Evolutionary conservation across 2,888 invertebrate genomes (phyloP).

Genomic region (Podotricha telesiphe): DNA sequence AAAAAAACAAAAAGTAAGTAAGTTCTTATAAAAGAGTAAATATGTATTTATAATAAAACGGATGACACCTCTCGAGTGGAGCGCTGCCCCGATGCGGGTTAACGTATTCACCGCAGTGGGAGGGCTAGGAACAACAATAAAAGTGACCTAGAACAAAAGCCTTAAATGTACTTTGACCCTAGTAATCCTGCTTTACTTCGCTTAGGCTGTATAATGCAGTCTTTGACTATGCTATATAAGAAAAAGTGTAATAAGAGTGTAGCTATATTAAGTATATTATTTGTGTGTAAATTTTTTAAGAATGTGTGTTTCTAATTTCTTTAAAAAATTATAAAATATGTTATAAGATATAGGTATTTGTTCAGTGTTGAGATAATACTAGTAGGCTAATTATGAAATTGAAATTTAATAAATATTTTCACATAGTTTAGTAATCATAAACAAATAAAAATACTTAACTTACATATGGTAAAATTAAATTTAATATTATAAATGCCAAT

Average conservation of each 20-base stretch:
- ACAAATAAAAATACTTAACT: too few species aligned
- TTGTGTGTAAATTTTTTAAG: not conserved
- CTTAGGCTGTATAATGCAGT: not conserved
- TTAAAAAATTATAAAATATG: too few species aligned
- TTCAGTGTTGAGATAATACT: too few species aligned
- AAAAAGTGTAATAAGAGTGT: not conserved
- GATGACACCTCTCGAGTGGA: conserved; percentile 32
- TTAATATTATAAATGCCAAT: too few species aligned
- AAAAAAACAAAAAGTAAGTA: not conserved
- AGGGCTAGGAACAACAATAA: conserved; percentile 26
- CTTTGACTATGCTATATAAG: not conserved
- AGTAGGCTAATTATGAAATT: too few species aligned
- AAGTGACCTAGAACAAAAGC: conserved; percentile 26
- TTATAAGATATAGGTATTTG: too few species aligned
- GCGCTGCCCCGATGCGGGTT: conserved; percentile 33
- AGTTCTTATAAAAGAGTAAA: not conserved
- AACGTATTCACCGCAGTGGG: conserved; percentile 34
- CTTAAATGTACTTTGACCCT: conserved; percentile 9
- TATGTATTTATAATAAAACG: conserved; percentile 24
- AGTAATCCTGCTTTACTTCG: not conserved
- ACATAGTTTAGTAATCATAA: too few species aligned
- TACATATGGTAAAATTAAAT: too few species aligned
- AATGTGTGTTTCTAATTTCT: not conserved
- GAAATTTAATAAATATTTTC: too few species aligned
- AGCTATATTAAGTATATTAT: not conserved